A percentile compares a stretch with the other conserved stretches of the same genome.
phyloP scores from a whole-genome alignment of 1,140 invertebrate species.

The Halyomorpha halys region DNA sequence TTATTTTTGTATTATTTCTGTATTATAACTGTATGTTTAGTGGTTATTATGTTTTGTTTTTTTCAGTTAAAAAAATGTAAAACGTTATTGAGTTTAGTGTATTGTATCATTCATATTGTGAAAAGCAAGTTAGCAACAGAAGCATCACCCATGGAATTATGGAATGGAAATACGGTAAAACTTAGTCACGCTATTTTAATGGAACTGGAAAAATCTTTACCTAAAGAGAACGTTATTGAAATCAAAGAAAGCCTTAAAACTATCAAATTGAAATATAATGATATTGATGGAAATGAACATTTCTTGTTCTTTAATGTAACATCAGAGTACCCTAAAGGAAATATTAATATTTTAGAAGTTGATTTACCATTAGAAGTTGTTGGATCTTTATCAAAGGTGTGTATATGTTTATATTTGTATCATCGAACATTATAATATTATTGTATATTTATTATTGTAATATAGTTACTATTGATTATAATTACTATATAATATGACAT shows the following conservation, averaged over 20 bases:
- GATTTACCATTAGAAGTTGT: not conserved
- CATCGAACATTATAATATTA: too few relatives aligned
- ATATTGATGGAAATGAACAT: not conserved
- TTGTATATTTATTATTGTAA: too few relatives aligned
- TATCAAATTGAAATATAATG: slow-evolving; percentile 5
- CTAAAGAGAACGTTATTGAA: not conserved
- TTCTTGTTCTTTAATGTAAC: not conserved
- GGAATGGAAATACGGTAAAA: not conserved
- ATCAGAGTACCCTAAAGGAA: not conserved
- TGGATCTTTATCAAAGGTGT: not conserved
- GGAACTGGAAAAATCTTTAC: not conserved
- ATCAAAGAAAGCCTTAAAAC: not conserved
- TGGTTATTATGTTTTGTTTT: too few relatives aligned
- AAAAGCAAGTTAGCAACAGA: not conserved
- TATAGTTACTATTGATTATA: too few relatives aligned
- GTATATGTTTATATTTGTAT: not conserved
- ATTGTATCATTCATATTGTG: not conserved
- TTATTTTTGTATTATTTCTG: too few relatives aligned
- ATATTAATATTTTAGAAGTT: slow-evolving; percentile 1
- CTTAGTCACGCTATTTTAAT: not conserved
- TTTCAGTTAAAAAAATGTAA: slow-evolving; percentile 7
- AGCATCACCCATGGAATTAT: not conserved
- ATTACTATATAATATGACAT: too few relatives aligned
- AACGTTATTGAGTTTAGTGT: not conserved
- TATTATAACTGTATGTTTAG: too few relatives aligned